A percentile compares a stretch with the other conserved stretches of the same genome.
phyloP scores from a whole-genome alignment of 2,113 vertebrate genomes.

The Mesembrinibis cayennensis region DNA sequence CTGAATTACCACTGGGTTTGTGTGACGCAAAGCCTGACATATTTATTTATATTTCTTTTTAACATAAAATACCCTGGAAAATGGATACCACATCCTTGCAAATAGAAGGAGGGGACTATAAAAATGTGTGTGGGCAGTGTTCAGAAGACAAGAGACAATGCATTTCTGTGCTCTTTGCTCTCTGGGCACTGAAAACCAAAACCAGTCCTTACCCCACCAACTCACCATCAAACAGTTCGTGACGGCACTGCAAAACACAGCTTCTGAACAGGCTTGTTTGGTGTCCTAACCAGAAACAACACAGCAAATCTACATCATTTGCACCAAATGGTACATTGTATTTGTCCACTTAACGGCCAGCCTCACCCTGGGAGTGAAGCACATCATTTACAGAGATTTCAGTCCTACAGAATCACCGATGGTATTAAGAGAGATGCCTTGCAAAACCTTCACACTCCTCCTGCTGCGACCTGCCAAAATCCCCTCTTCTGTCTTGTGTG shows the following conservation, averaged over 20 bases:
- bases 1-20: neutral
- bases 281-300: neutral
- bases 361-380: neutral
- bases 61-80: neutral
- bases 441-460: neutral
- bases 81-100: constrained; percentile 24
- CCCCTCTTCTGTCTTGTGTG: too few species aligned
- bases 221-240: neutral
- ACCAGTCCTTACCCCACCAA: neutral
- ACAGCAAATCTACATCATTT: neutral
- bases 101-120: neutral
- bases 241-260: neutral
- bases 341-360: neutral
- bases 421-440: neutral
- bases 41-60: constrained; percentile 28
- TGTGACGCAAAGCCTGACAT: constrained; percentile 8
- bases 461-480: neutral
- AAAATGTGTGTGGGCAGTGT: neutral
- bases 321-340: neutral
- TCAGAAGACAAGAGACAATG: constrained; percentile 14
- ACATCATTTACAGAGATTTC: neutral
- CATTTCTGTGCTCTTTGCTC: neutral
- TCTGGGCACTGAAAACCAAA: neutral
- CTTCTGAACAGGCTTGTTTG: neutral
- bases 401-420: neutral